A percentile compares a stretch with the other conserved stretches of the same genome.
Conservation (phyloP, 2,113 vertebrate species). For the Hemibagrus wyckioides region DNA sequence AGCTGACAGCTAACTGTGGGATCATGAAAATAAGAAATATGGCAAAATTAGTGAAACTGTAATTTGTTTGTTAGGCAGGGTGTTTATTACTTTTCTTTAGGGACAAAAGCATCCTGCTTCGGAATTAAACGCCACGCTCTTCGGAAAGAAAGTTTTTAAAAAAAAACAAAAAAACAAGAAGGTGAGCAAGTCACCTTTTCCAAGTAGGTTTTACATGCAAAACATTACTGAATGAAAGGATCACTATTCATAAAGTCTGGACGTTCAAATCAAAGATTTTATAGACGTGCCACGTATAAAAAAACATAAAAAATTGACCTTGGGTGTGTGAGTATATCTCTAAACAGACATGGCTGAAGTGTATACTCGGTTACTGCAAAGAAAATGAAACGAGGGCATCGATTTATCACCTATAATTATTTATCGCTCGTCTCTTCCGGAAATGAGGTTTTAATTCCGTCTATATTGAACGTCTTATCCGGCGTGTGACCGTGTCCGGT, state of each 20-base stretch:
- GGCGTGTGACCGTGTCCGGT: background rate
- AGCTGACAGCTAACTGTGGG: background rate
- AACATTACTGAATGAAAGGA: background rate
- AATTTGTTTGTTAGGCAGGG: background rate
- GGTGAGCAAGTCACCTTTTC: background rate
- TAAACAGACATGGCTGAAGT: background rate
- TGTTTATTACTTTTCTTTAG: slow-evolving; percentile 7
- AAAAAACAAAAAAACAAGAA: too few relatives aligned
- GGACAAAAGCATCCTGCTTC: background rate
- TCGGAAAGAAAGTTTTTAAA: too few relatives aligned
- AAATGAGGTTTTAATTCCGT: slow-evolving; percentile 4
- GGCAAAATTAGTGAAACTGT: background rate
- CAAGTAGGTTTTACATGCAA: background rate
- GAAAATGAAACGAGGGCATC: background rate
- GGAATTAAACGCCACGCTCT: background rate
- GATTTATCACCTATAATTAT: slow-evolving; percentile 15
- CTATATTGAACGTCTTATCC: background rate
- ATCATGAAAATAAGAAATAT: background rate
- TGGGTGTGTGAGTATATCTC: background rate
- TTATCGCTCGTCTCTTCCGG: background rate
- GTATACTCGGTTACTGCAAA: background rate
- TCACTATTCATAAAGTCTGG: background rate
- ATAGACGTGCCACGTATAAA: background rate
- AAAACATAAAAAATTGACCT: background rate
- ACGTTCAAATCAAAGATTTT: slow-evolving; percentile 14